phyloP scores from a whole-genome alignment of 2,888 invertebrate genomes.

The Phengaris arion region DNA sequence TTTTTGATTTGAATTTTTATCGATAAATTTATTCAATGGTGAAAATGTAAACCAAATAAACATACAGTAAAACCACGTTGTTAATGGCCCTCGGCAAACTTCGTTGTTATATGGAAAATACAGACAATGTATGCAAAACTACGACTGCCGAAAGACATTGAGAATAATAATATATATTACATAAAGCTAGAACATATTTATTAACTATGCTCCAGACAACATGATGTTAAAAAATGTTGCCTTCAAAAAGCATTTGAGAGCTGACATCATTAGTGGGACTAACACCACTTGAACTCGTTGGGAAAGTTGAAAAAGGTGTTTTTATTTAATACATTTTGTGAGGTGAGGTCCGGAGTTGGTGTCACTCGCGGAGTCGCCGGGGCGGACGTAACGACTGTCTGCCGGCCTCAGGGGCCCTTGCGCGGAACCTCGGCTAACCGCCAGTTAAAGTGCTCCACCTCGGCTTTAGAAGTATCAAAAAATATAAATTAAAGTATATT shows the following conservation, averaged over 20 bases:
- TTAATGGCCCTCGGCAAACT: no score
- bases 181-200: constrained; percentile 2
- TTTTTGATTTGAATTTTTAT: neutral
- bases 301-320: constrained; percentile 64
- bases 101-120: no score
- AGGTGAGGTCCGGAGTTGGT: constrained; percentile 62
- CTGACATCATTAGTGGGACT: constrained; percentile 47
- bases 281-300: constrained; percentile 55
- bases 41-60: neutral
- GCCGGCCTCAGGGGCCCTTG: constrained; percentile 45
- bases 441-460: constrained; percentile 27
- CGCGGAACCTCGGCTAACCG: constrained; percentile 32
- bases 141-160: no score
- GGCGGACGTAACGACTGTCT: constrained; percentile 69
- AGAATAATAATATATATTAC: neutral
- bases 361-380: constrained; percentile 69
- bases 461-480: constrained; percentile 15
- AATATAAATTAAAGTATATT: constrained; percentile 9
- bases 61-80: neutral
- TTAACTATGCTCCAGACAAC: neutral
- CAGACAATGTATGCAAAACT: no score
- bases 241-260: constrained; percentile 16
- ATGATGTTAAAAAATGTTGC: constrained; percentile 22
- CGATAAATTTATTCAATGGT: neutral
- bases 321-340: constrained; percentile 65